Conservation (phyloP, 2,113 vertebrate species). For the Halcyon malimbica region DNA sequence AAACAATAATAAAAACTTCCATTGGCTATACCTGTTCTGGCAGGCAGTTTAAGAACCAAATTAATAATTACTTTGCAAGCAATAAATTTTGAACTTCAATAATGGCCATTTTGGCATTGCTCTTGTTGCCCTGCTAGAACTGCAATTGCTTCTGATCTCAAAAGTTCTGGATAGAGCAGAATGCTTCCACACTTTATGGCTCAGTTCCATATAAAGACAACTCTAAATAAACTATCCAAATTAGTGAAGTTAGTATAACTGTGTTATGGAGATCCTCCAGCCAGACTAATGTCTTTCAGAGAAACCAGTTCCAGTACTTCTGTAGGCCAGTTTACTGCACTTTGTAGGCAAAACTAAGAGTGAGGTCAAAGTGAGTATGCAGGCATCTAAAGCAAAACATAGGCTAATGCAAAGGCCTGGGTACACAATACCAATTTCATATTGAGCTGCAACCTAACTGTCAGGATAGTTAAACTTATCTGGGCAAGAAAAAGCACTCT, state of each 20-base stretch:
- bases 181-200: background rate
- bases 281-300: background rate
- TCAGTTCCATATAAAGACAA: background rate
- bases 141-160: background rate
- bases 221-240: background rate
- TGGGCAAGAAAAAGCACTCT: background rate
- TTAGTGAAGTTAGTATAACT: background rate
- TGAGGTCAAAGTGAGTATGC: background rate
- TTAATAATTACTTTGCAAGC: background rate
- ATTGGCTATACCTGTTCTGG: background rate
- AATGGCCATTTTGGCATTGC: background rate
- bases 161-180: background rate
- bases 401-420: background rate
- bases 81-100: slow-evolving; percentile 6
- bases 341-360: background rate
- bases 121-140: background rate
- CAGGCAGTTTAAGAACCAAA: background rate
- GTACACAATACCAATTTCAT: background rate
- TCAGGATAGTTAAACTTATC: background rate
- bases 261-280: background rate
- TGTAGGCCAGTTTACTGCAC: background rate
- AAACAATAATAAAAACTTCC: slow-evolving; percentile 10
- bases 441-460: background rate
- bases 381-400: background rate
- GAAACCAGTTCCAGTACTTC: background rate